Base-by-base conservation (phyloP, 2,888 invertebrate species). In the Nomada fabriciana region DNA sequence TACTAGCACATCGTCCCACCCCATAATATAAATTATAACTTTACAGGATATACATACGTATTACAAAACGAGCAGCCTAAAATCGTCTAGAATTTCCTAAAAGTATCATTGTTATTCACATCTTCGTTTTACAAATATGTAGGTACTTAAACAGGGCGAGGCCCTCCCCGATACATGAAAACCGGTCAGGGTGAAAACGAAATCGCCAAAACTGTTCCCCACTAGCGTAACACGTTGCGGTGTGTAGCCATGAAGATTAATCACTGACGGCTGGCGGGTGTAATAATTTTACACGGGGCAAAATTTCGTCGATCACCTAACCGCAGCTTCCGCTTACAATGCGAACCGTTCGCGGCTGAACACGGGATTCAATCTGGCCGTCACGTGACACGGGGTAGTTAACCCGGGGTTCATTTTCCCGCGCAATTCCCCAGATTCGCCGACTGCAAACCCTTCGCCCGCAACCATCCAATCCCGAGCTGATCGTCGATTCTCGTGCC, bases 361-460 rank as follows among this genome's bases (percentile, higher is more conserved):
- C 25, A 42, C 15, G 20, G 59, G 61, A 47, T 60, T 55, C 80
- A 71, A 80, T 76, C 65, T 75, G 61, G 61, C 36, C 74, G 61
- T 89, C 85, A 84, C 89, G 89, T 89, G 89, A 88, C 86, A 65
- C 73, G 23, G 53, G 70, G 84, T 78, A 84, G 88, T 87, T 87
- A 89, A 78, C 71, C 72, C 64, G 60, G 83, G 79, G 72, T 85
- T 88, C 86, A 86, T 89, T 89, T 85, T 74, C 82, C 60, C 69
- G 69, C 20, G 80, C 86, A 81, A 86, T 89, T 89, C 84, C 83
- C 87, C 77, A 67, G 87, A 88, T 86, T 84, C 86, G 84, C 85
- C 80, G 74, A 63, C 78, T 50, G 71, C 69, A 10, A 47, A 25
- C 64, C 65, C 53, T 47, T 55, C 23, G 42, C 15, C 42, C 11